Percentiles rank a stretch among this genome's conserved stretches.
Evolutionary conservation across 1,140 invertebrate species (phyloP).

Genomic region (Sycophila sp.): DNA sequence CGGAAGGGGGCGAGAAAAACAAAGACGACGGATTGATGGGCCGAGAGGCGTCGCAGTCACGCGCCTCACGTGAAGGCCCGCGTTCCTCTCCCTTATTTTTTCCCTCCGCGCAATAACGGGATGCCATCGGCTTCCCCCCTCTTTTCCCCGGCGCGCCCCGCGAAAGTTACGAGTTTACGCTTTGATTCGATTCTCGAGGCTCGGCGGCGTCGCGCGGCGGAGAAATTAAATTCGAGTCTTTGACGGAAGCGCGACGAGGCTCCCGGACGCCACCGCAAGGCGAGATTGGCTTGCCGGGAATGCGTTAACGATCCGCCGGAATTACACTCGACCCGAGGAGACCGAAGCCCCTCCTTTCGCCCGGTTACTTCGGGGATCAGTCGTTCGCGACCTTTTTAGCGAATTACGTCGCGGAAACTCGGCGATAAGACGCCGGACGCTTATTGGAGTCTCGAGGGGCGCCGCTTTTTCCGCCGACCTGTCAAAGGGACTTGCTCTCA

Average conservation of each 20-base stretch:
- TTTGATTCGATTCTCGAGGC: conserved; percentile 55
- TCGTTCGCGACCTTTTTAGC: conserved; percentile 11
- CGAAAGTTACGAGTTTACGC: conserved; percentile 61
- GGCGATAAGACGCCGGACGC: conserved; percentile 20
- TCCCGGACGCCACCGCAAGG: not conserved
- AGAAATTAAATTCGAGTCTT: conserved; percentile 65
- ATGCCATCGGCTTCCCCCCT: conserved; percentile 54
- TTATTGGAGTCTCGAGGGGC: conserved; percentile 17
- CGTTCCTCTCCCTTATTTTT: conserved; percentile 45
- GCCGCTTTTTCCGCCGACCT: not conserved
- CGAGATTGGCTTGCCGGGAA: conserved; percentile 49
- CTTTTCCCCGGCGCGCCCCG: conserved; percentile 41
- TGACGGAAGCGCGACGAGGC: conserved; percentile 49
- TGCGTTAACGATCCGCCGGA: conserved; percentile 44
- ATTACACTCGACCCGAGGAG: not conserved
- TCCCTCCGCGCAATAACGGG: conserved; percentile 56
- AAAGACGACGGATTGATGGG: not conserved
- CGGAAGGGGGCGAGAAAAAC: not conserved
- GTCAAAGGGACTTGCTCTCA: not conserved
- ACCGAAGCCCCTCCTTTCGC: not conserved
- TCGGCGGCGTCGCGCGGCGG: conserved; percentile 28
- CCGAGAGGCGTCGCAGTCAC: conserved; percentile 35
- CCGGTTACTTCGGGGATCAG: not conserved
- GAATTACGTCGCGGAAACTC: conserved; percentile 7
- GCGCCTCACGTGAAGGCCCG: conserved; percentile 45